Conservation (phyloP, 2,888 invertebrate species). For the Endomychus coccineus region DNA sequence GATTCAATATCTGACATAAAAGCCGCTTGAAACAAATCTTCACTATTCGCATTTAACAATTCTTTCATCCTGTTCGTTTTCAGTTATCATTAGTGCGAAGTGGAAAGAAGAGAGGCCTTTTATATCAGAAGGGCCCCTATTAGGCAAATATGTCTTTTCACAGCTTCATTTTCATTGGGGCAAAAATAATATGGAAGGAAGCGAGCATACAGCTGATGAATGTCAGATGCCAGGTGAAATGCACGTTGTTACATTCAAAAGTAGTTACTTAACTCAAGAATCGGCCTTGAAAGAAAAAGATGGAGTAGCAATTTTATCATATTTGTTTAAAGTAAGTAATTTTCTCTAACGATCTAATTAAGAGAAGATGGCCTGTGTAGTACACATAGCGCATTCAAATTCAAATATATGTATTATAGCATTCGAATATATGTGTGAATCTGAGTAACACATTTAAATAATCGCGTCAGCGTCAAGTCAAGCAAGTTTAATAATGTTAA, state of each 20-base stretch:
- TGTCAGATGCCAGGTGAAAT: slow-evolving; percentile 54
- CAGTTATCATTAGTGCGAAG: slow-evolving; percentile 56
- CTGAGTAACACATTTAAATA: too few species aligned
- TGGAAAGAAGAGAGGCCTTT: slow-evolving; percentile 56
- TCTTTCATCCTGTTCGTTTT: too few species aligned
- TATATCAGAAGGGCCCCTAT: slow-evolving; percentile 53
- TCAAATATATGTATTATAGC: too few species aligned
- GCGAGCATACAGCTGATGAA: slow-evolving; percentile 57
- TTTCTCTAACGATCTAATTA: too few species aligned
- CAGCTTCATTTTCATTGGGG: slow-evolving; percentile 70
- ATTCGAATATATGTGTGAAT: too few species aligned
- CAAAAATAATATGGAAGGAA: slow-evolving; percentile 52
- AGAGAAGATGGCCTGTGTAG: too few species aligned
- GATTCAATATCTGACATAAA: too few species aligned
- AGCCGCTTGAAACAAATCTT: too few species aligned
- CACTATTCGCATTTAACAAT: too few species aligned
- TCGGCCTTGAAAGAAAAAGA: slow-evolving; percentile 53
- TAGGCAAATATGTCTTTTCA: slow-evolving; percentile 54
- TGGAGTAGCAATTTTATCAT: slow-evolving; percentile 51
- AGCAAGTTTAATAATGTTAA: too few species aligned
- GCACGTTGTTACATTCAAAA: slow-evolving; percentile 55
- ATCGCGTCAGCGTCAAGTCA: too few species aligned
- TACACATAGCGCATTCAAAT: too few species aligned
- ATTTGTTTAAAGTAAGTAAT: slow-evolving; percentile 45
- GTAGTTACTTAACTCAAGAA: slow-evolving; percentile 54